Evolutionary conservation across 2,113 vertebrate genomes (phyloP), one percentile per base, ranked within the genome.

Genomic region (Nesogale talazaci): DNA sequence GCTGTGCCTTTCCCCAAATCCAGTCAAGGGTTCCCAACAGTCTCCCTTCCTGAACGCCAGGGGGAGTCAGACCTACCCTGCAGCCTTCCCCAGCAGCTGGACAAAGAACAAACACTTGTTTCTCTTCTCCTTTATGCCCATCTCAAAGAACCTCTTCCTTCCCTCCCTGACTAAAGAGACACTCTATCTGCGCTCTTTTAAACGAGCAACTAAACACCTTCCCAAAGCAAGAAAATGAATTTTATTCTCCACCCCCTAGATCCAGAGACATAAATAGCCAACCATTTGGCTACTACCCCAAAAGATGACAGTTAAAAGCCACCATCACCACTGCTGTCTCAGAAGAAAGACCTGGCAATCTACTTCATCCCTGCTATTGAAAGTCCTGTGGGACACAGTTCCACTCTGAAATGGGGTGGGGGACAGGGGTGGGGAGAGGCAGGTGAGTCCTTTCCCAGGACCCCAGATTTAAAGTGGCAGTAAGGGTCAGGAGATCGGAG

Each of bases 21-120:
- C 61, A 75, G 87, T 85, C 12, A n/a, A 94, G 70, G n/a, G 59
- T 52, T 83, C 90, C 87, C 86, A 83, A 25, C 1, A 85, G 79
- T 9, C 76, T 89, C 74, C 56, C 61, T 63, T 79, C 86, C 86
- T 69, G 86, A 96, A 92, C 94, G 84, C 92, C 88, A 96, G 94
- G 88, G 96, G 90, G 92, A 88, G 93, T 86, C 81, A 93, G 69
- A 63, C 80, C 11, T 38, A 76, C 1, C 63, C 31, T 38, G 31
- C 70, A 19, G 79, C 10, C 6, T 85, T 89, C 46, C 34, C 34
- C 1, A 23, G 4, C 1, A 52, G n/a, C 42, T 3, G 0, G 3
- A 82, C 78, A 75, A 77, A 61, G 74, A 63, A 31, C 10, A 31
- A 34, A 52, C 25, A 61, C 25, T 25, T 65, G 46, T 74, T 42